A percentile compares a stretch with the other conserved stretches of the same genome.
These are phyloP conservation scores for Apoda limacodes DNA, from an alignment of 2,888 invertebrate species.

Conservation along the genomic window DNA sequence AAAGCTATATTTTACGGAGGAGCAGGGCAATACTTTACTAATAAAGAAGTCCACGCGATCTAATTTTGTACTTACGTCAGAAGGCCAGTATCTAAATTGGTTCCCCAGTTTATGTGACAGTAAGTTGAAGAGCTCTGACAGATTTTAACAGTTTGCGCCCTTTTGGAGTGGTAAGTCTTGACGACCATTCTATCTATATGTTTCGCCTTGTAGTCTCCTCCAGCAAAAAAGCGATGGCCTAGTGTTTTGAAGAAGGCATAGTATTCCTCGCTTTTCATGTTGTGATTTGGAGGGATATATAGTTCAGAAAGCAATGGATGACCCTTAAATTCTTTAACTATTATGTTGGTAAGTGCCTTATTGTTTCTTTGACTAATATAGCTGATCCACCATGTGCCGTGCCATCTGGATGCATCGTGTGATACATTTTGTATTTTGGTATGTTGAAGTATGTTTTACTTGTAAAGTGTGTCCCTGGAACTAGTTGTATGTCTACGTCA, in stretches of 20 bases:
- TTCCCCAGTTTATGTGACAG: too few relatives aligned
- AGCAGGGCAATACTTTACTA: too few relatives aligned
- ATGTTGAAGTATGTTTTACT: slow-evolving; percentile 4
- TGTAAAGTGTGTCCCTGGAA: slow-evolving; percentile 7
- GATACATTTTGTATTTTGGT: slow-evolving; percentile 5
- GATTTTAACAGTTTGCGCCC: too few relatives aligned
- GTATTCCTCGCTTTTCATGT: slow-evolving; percentile 3
- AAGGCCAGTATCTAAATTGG: too few relatives aligned
- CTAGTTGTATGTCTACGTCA: slow-evolving; percentile 4
- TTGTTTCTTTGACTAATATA: not conserved
- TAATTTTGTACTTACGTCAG: too few relatives aligned
- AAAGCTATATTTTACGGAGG: too few relatives aligned
- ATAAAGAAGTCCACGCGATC: too few relatives aligned
- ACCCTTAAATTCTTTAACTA: too few relatives aligned
- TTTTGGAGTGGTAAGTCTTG: too few relatives aligned
- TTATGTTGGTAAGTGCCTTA: too few relatives aligned
- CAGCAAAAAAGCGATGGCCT: slow-evolving; percentile 7
- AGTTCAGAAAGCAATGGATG: slow-evolving; percentile 6
- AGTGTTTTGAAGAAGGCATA: slow-evolving; percentile 5
- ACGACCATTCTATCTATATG: too few relatives aligned
- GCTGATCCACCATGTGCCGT: slow-evolving; percentile 1
- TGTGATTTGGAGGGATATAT: slow-evolving; percentile 10
- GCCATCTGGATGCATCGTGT: slow-evolving; percentile 5
- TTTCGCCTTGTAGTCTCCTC: slow-evolving; percentile 9
- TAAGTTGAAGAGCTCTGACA: too few relatives aligned